Evolutionary conservation across 92 coral and sea anemone species (phyloP), one percentile per base, ranked within the genome.

Genomic region (Palythoa grandiflora): DNA sequence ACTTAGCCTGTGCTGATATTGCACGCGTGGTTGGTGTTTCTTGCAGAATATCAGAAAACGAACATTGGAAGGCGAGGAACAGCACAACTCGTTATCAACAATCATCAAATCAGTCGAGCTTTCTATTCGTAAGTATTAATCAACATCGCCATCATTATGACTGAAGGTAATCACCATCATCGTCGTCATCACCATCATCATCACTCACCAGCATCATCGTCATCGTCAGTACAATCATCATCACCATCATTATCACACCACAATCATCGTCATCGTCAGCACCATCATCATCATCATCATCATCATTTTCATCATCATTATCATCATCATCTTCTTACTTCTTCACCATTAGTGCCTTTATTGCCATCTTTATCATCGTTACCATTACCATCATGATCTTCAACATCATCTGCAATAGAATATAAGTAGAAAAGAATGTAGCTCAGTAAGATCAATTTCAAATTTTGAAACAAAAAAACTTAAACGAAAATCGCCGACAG

Each of bases 91-190:
- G 21, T 84, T 97, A 78, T 88, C 98, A 10, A 83, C 97, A 35
- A 95, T 96, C 40, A 97, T 97, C 74, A 97, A 97, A 77, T 96
- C 98, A 51, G 99, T 97, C 35, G 99, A 97, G 83, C 96, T 92
- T 50, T 93, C 98, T 14, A 95, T 97, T 78, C 94, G 99, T 97
- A 89, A 95, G 98, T 91, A 6, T 47, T 40, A 2, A 38, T 71
- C 8, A 38, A 35, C 16, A 5, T 66, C 10, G 36, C 44, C 72
- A 57, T 61, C 35, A 38, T 37, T 35, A 20, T 68, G n/a, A 80
- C 2, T 70, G 28, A 5, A 15, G 12, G 9, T 3, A 70, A 7
- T 28, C 14, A 54, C 21, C 44, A 3, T 12, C 10, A 5, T 65
- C 35, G 6, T 55, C 17, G 11, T 6, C 61, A 55, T 54, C 60